Evolutionary conservation across 2,888 invertebrate genomes (phyloP).

Genomic region (Cryptosula pallasiana): DNA sequence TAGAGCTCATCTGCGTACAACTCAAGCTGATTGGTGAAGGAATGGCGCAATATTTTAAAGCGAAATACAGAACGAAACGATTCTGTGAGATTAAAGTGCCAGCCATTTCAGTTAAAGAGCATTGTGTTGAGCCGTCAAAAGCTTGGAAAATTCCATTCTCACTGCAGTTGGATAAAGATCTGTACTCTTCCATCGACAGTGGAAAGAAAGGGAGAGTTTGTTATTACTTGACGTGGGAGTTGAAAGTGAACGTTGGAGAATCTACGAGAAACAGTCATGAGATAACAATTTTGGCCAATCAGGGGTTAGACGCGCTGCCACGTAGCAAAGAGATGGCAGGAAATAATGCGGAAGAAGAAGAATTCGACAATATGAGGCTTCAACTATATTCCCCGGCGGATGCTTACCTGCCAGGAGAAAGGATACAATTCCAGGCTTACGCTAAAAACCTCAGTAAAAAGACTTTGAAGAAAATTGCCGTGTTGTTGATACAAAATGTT

Average conservation of each 20-base stretch:
- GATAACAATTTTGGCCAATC: background rate
- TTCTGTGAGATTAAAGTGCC: slow-evolving; percentile 7
- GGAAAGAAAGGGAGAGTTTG: background rate
- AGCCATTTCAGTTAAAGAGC: slow-evolving; percentile 1
- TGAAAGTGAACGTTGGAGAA: background rate
- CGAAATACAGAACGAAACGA: background rate
- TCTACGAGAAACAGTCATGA: background rate
- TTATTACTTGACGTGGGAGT: slow-evolving; percentile 9
- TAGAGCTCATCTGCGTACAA: background rate
- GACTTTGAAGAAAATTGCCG: slow-evolving; percentile 5
- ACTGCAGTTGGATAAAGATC: background rate
- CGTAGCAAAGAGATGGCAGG: slow-evolving; percentile 3
- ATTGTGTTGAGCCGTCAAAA: background rate
- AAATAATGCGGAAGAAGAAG: background rate
- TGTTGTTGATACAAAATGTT: slow-evolving; percentile 17
- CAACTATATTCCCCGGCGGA: slow-evolving; percentile 9
- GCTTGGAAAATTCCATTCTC: slow-evolving; percentile 15
- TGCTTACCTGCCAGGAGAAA: slow-evolving; percentile 16
- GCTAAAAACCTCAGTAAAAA: background rate
- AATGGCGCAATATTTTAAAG: background rate
- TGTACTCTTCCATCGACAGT: background rate
- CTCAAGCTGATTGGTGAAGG: slow-evolving; percentile 7
- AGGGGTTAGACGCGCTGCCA: background rate
- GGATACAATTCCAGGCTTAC: slow-evolving; percentile 4
- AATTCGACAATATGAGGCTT: background rate